Evolutionary conservation across 2,113 vertebrate genomes (phyloP), one percentile per base, ranked within the genome.

Genomic region (Brachypodius melanocephalos): DNA sequence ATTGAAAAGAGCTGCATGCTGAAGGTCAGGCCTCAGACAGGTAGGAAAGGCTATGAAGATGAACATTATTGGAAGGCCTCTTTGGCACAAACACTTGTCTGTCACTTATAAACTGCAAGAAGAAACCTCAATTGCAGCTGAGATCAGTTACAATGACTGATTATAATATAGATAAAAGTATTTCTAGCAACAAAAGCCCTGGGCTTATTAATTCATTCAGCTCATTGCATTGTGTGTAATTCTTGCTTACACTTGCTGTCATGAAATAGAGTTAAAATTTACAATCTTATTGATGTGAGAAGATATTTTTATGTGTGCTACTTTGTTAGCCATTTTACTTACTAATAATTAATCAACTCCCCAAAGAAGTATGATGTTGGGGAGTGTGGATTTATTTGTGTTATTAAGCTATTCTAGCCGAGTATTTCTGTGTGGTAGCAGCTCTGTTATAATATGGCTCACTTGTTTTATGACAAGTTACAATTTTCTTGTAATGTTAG

Each of bases 401-500:
- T 97, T 97, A 96, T 97, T 97, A 92, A 97, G 89, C 93, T 97
- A 89, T 96, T 96, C 93, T 96, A 96, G 94, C 63, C 72, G 51
- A 92, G 89, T 83, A 52, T 95, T 97, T 96, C 93, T 83, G 74
- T 95, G 92, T 96, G 87, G 89, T 90, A 89, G 97, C 92, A 96
- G 93, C 90, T 97, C 93, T 89, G 83, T 67, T 97, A 94, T 96
- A 98, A 97, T 96, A 95, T 89, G 90, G 94, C 73, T 94, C 95
- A 96, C 97, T 98, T 97, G 88, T 96, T 98, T 97, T 97, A 97
- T 97, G 97, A 98, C 98, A 98, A 97, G 98, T 98, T 98, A 94
- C 97, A 98, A 98, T 98, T 98, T 98, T 98, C 98, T 97, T 97
- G 97, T 98, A 98, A 97, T 88, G 93, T 96, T 97, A 97, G 78